Evolutionary conservation across 2,113 vertebrate species (phyloP), one percentile per base, ranked within the genome.

Genomic region (Gymnobelideus leadbeateri): DNA sequence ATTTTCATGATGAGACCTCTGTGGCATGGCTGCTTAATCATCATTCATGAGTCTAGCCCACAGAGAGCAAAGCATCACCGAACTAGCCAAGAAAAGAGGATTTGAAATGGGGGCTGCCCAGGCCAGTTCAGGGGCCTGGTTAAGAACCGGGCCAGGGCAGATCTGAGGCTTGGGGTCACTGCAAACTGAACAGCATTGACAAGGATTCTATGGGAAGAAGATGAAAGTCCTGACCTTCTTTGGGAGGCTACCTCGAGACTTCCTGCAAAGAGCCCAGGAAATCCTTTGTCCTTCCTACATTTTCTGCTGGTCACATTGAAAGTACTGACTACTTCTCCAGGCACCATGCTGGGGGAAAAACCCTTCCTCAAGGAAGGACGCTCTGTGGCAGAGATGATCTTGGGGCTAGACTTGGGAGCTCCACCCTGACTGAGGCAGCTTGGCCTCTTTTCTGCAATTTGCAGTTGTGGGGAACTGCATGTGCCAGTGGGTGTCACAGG

Each of bases 1-100:
- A 96, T 97, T 97, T 96, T 96, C 95, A 92, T 95, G 97, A 51
- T 90, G 61, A 55, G 90, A 24, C 28, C 96, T 93, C 53, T 37
- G 89, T 53, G 95, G 95, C 92, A 95, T 93, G 94, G 55, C 16
- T 96, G 95, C 98, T 93, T 97, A 92, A 95, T 52, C 84, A 4
- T 92, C 94, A 57, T 93, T 94, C 95, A 89, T 8, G 46, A 92
- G 28, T 54, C 21, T 94, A 96, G 96, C 95, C 61, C 96, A 90
- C 51, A 93, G 89, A 55, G 51, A 96, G 91, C 91, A 93, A 92
- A 31, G 24, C 16, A 8, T 52, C 89, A 52, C 68, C 50, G 93
- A 89, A 91, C 91, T 95, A 97, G 52, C 89, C 61, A 94, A 93
- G 95, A 97, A 96, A 0, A 3, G 94, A 95, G 90, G 91, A 96